These are phyloP conservation scores for Poeciliopsis turneri DNA, from an alignment of 2,797 vertebrate genomes.

Conservation along the genomic window DNA sequence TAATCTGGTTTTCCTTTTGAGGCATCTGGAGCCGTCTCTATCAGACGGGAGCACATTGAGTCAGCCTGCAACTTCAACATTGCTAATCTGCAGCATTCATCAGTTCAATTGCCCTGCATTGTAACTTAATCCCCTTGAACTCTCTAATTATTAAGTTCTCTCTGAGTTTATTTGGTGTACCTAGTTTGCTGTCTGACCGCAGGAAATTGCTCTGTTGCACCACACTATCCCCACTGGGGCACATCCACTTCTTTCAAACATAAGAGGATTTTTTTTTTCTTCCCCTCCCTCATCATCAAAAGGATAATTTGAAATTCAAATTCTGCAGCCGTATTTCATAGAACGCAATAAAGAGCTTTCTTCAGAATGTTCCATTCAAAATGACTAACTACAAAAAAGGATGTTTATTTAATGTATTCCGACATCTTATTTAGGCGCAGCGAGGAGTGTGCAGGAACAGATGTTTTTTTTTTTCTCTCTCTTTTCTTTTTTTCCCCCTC, in stretches of 20 bases:
- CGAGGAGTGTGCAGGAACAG: conserved; percentile 10
- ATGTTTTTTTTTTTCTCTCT: neutral
- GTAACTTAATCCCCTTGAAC: conserved; percentile 30
- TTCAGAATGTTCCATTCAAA: conserved; percentile 47
- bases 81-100: conserved; percentile 49
- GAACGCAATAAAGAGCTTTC: conserved; percentile 41
- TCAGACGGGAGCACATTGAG: conserved; percentile 38
- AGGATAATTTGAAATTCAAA: conserved; percentile 69
- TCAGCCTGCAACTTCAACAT: conserved; percentile 32
- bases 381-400: conserved; percentile 35
- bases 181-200: conserved; percentile 53
- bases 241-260: conserved; percentile 42
- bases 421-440: conserved; percentile 36
- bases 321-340: conserved; percentile 54
- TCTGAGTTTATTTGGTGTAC: conserved; percentile 33
- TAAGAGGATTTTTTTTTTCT: conserved; percentile 36
- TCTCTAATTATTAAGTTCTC: conserved; percentile 43
- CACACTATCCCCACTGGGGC: conserved; percentile 33
- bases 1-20: conserved; percentile 48
- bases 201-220: conserved; percentile 30
- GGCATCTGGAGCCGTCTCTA: conserved; percentile 43
- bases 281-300: conserved; percentile 56
- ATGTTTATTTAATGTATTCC: conserved; percentile 59
- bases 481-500: neutral
- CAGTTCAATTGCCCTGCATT: conserved; percentile 29